Evolutionary conservation across 1,140 invertebrate species (phyloP).

Genomic region (Palaemon carinicauda): DNA sequence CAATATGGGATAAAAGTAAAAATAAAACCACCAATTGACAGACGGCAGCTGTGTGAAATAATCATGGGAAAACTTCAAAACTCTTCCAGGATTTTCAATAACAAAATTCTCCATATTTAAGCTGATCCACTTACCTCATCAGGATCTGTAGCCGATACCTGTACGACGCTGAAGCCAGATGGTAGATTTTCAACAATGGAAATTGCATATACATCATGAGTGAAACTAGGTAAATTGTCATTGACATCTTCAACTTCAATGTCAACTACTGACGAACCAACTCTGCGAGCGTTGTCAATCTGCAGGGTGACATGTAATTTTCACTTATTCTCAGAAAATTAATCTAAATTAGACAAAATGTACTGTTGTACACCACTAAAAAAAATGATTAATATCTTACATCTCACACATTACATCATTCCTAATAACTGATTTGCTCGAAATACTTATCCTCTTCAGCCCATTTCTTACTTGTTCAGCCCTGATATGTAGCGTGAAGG

Average conservation of each 20-base stretch:
- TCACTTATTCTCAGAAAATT: not conserved
- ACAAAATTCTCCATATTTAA: not conserved
- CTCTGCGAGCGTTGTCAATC: conserved; percentile 79
- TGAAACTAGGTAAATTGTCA: conserved; percentile 85
- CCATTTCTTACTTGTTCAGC: conserved; percentile 66
- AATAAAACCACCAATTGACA: no score
- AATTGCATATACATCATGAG: conserved; percentile 88
- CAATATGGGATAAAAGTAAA: no score
- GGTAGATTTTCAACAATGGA: conserved; percentile 91
- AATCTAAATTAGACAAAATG: conserved; percentile 59
- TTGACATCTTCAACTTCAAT: conserved; percentile 83
- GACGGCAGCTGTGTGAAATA: not conserved
- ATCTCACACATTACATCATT: no score
- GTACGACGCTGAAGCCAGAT: conserved; percentile 82
- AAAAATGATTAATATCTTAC: not conserved
- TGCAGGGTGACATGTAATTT: conserved; percentile 64
- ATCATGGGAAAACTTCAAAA: not conserved
- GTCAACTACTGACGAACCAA: conserved; percentile 77
- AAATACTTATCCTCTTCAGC: conserved; percentile 60
- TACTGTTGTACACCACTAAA: no score
- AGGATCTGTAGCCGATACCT: conserved; percentile 80
- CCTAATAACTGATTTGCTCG: no score
- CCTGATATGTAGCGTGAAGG: conserved; percentile 77
- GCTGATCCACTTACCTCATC: conserved; percentile 70
- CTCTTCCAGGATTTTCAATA: not conserved